Evolutionary conservation across 2,888 invertebrate genomes (phyloP).

Genomic region (Mesopsocus fuscifrons): DNA sequence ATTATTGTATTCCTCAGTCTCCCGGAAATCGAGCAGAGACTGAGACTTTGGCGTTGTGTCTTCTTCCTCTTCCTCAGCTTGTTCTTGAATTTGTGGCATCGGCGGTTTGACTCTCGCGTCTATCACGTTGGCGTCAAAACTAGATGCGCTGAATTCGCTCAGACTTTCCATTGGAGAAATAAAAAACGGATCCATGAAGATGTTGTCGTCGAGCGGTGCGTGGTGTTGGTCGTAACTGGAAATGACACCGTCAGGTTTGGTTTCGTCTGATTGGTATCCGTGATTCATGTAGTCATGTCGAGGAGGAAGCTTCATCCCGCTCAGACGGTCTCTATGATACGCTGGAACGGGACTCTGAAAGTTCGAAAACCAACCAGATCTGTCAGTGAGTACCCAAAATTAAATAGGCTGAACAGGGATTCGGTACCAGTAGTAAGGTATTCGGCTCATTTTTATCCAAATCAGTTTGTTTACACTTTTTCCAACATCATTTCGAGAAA

Average conservation of each 20-base stretch:
- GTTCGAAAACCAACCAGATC: too few species aligned
- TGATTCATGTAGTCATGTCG: background rate
- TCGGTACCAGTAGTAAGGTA: too few species aligned
- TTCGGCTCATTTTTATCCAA: too few species aligned
- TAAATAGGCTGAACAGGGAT: too few species aligned
- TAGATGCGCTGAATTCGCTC: constrained; percentile 13
- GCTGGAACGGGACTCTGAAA: constrained; percentile 8
- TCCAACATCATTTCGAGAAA: too few species aligned
- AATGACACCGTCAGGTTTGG: background rate
- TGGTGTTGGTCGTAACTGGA: background rate
- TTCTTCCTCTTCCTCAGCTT: background rate
- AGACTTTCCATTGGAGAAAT: background rate
- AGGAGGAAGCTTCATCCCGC: background rate
- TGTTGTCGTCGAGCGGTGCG: background rate
- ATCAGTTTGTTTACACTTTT: too few species aligned
- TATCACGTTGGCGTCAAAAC: constrained; percentile 9
- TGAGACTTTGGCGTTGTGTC: constrained; percentile 1
- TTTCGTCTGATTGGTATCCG: background rate
- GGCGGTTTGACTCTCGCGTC: background rate
- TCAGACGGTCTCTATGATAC: constrained; percentile 8
- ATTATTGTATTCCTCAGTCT: constrained; percentile 6
- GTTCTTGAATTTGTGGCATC: background rate
- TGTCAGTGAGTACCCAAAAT: too few species aligned
- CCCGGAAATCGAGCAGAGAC: background rate
- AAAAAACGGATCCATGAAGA: constrained; percentile 2